Evolutionary conservation across 2,888 invertebrate genomes (phyloP).

Genomic region (Litoditis marina): DNA sequence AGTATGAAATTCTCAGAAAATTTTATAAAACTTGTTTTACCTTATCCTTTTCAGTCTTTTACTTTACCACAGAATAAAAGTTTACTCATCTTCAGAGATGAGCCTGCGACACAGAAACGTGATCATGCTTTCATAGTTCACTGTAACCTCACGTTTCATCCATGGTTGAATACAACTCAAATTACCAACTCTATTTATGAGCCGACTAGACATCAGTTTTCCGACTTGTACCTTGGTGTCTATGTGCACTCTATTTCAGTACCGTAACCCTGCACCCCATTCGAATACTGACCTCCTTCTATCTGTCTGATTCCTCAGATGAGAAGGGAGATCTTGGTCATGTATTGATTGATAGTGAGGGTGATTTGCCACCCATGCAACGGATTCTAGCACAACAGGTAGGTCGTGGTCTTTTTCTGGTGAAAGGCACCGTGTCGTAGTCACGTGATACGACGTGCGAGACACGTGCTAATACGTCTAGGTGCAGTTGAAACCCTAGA

Average conservation of each 20-base stretch:
- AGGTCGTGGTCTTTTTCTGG: not conserved
- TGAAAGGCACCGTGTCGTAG: too few species aligned
- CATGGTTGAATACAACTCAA: too few species aligned
- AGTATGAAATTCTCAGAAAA: not conserved
- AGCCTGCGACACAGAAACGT: not conserved
- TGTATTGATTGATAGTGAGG: conserved; percentile 17
- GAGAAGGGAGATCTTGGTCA: conserved; percentile 70
- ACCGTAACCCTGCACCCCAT: conserved; percentile 78
- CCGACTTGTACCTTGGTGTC: not conserved
- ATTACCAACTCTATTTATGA: too few species aligned
- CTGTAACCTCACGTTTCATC: too few species aligned
- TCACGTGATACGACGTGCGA: too few species aligned
- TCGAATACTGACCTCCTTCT: conserved; percentile 82
- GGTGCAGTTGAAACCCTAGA: too few species aligned
- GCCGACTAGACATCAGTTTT: too few species aligned
- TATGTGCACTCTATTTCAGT: conserved; percentile 61
- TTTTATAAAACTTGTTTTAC: too few species aligned
- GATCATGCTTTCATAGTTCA: not conserved
- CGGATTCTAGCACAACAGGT: conserved; percentile 16
- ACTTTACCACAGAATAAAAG: not conserved
- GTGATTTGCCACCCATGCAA: not conserved
- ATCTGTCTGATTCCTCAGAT: conserved; percentile 84
- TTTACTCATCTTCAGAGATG: not conserved
- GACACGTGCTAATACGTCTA: too few species aligned
- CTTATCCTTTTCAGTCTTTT: not conserved